A percentile compares a stretch with the other conserved stretches of the same genome.
Conservation (phyloP, 2,797 vertebrate species). For the Anableps anableps region DNA sequence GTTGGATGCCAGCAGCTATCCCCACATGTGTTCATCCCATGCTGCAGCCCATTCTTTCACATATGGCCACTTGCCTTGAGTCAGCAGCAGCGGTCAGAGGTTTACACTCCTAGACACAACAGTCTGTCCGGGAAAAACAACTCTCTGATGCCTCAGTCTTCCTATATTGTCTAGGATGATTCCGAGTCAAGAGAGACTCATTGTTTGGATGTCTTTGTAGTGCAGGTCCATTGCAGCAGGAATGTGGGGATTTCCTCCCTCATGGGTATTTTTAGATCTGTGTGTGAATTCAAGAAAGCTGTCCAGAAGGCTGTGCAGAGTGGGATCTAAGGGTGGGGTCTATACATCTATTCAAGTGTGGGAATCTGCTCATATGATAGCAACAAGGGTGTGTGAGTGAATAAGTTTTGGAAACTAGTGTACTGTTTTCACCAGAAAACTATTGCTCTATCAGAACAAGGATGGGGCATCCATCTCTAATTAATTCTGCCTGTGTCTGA, state of each 20-base stretch:
- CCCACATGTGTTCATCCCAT: conserved; percentile 68
- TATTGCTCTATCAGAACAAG: background rate
- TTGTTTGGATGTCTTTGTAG: conserved; percentile 84
- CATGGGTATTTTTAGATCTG: conserved; percentile 79
- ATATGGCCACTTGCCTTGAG: conserved; percentile 75
- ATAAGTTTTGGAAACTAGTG: conserved; percentile 4
- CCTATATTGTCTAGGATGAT: conserved; percentile 84
- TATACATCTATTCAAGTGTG: conserved; percentile 56
- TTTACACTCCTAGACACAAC: conserved; percentile 85
- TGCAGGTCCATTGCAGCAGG: conserved; percentile 69
- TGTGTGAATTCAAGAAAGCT: conserved; percentile 75
- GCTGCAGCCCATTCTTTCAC: conserved; percentile 69
- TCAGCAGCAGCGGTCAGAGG: conserved; percentile 72
- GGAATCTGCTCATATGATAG: conserved; percentile 60
- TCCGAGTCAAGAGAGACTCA: conserved; percentile 78
- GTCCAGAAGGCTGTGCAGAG: conserved; percentile 61
- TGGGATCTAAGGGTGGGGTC: conserved; percentile 68
- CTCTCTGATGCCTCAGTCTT: conserved; percentile 78
- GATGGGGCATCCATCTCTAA: background rate
- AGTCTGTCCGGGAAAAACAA: conserved; percentile 77
- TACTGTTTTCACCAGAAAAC: conserved; percentile 16
- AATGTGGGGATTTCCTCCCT: conserved; percentile 80
- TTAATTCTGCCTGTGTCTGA: conserved; percentile 44
- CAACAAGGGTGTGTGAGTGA: conserved; percentile 38
- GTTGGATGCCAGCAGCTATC: conserved; percentile 33